Conservation (phyloP, 2,113 vertebrate genomes). For the Monopterus albus region DNA sequence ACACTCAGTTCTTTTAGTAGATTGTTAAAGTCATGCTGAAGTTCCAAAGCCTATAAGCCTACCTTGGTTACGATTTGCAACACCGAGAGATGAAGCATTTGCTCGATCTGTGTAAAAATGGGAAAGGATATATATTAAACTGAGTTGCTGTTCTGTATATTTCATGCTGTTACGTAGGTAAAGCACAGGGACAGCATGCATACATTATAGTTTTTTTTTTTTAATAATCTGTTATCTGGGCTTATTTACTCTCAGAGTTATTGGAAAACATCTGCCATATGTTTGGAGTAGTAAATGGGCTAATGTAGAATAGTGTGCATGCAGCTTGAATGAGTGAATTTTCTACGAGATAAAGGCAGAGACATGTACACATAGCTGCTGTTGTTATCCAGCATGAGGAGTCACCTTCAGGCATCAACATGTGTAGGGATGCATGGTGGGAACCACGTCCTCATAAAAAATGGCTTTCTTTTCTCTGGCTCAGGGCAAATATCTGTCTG, state of each 20-base stretch:
- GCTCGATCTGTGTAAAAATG: constrained; percentile 92
- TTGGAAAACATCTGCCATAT: not conserved
- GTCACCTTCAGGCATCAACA: constrained; percentile 70
- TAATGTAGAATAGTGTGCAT: constrained; percentile 47
- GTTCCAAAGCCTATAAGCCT: constrained; percentile 82
- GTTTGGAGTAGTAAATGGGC: constrained; percentile 2
- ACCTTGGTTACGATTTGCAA: constrained; percentile 99
- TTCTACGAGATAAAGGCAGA: constrained; percentile 55
- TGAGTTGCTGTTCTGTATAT: constrained; percentile 85
- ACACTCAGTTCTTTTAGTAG: constrained; percentile 39
- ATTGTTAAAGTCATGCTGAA: constrained; percentile 77
- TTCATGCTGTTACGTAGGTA: constrained; percentile 71
- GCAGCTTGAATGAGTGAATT: constrained; percentile 48
- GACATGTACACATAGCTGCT: constrained; percentile 39
- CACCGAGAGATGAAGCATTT: constrained; percentile 98
- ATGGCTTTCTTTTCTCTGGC: constrained; percentile 42
- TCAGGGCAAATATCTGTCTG: constrained; percentile 55
- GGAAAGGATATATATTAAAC: constrained; percentile 85
- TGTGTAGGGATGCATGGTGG: constrained; percentile 58
- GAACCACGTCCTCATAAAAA: constrained; percentile 41
- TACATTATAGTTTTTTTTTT: constrained; percentile 55
- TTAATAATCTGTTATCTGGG: constrained; percentile 4
- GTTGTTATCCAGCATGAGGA: constrained; percentile 39
- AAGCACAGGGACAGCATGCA: constrained; percentile 86
- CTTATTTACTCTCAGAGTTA: constrained; percentile 18